phyloP scores from a whole-genome alignment of 2,888 invertebrate species.

The Plemyria rubiginata region DNA sequence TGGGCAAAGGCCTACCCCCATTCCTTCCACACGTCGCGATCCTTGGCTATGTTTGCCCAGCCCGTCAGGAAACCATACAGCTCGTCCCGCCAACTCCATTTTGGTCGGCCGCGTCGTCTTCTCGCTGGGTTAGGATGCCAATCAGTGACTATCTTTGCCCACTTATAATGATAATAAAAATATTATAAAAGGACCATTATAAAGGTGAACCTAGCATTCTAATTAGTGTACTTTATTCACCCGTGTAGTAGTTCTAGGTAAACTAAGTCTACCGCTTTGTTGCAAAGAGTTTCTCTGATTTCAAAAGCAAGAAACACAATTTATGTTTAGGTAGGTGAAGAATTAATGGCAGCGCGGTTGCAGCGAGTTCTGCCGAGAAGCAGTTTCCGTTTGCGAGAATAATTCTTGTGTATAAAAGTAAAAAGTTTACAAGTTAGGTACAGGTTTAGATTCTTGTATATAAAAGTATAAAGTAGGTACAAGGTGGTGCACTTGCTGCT shows the following conservation, averaged over 20 bases:
- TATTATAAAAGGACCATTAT: too few relatives aligned
- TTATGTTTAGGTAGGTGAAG: constrained; percentile 43
- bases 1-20: too few relatives aligned
- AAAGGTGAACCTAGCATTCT: not conserved
- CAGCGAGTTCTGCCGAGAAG: constrained; percentile 29
- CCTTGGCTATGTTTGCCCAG: too few relatives aligned
- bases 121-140: too few relatives aligned
- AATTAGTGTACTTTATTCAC: not conserved
- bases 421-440: constrained; percentile 36
- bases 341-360: constrained; percentile 37
- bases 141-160: too few relatives aligned
- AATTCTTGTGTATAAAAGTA: constrained; percentile 45
- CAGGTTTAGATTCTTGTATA: not conserved
- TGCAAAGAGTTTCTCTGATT: constrained; percentile 21
- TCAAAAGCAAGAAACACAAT: constrained; percentile 41
- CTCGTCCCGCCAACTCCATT: too few relatives aligned
- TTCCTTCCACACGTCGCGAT: too few relatives aligned
- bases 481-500: too few relatives aligned
- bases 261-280: not conserved
- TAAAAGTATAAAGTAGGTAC: too few relatives aligned
- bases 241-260: not conserved
- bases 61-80: too few relatives aligned
- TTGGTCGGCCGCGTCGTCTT: too few relatives aligned
- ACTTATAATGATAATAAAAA: too few relatives aligned
- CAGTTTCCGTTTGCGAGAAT: constrained; percentile 36